Evolutionary conservation across 2,113 vertebrate genomes (phyloP).

Genomic region (Halcyon senegalensis): DNA sequence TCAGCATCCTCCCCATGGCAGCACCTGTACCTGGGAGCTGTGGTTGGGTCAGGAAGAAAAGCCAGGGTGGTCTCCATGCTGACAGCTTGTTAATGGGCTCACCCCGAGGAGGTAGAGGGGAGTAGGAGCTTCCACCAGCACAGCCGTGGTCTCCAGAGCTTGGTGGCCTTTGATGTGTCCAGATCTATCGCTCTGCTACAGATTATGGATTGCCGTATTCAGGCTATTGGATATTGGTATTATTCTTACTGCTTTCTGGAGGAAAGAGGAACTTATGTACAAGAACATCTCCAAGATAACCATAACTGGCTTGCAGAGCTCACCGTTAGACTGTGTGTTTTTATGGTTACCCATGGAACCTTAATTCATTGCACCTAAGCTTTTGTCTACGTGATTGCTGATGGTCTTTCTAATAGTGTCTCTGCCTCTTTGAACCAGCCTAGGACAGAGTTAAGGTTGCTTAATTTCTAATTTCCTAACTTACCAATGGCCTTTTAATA

Average conservation of each 20-base stretch:
- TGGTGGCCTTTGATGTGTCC: not conserved
- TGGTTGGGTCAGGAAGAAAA: not conserved
- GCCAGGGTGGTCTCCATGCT: not conserved
- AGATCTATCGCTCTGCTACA: not conserved
- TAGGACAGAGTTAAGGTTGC: not conserved
- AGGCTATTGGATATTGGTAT: not conserved
- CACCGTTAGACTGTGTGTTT: not conserved
- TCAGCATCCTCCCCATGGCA: not conserved
- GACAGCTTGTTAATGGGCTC: not conserved
- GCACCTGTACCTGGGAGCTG: not conserved
- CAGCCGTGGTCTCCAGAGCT: not conserved
- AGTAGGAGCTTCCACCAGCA: not conserved
- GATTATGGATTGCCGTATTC: not conserved
- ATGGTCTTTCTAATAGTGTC: not conserved
- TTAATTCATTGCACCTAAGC: not conserved
- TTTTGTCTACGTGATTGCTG: not conserved
- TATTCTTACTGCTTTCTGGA: not conserved
- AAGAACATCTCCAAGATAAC: not conserved
- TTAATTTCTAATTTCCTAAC: not conserved
- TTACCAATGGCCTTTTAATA: not conserved
- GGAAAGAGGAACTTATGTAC: not conserved
- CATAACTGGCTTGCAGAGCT: not conserved
- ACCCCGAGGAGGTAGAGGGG: not conserved
- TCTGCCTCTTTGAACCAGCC: not conserved
- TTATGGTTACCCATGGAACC: not conserved